Evolutionary conservation across 2,888 invertebrate genomes (phyloP).

Genomic region (Thereva nobilitata): DNA sequence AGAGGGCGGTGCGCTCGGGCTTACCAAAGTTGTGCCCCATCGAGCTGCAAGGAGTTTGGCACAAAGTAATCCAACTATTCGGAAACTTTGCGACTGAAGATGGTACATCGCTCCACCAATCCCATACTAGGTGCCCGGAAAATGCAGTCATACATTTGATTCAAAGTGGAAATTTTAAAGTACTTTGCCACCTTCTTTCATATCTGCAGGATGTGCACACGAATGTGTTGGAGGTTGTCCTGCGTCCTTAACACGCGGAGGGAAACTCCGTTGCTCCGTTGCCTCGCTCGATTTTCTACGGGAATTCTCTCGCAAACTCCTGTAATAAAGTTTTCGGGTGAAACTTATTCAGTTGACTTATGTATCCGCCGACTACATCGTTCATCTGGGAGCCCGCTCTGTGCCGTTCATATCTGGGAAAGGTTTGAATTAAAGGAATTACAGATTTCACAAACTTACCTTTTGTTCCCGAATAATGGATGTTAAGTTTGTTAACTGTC

Average conservation of each 20-base stretch:
- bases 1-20: background rate
- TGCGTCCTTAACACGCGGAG: background rate
- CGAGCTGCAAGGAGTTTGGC: too few relatives aligned
- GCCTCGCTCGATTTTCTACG: constrained; percentile 22
- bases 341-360: constrained; percentile 17
- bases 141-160: background rate
- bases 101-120: too few relatives aligned
- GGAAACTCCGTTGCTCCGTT: constrained; percentile 1
- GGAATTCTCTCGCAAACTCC: constrained; percentile 28
- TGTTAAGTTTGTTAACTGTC: too few relatives aligned
- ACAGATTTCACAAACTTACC: too few relatives aligned
- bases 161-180: background rate
- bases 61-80: too few relatives aligned
- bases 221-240: constrained; percentile 4
- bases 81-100: too few relatives aligned
- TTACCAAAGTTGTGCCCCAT: background rate
- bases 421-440: too few relatives aligned
- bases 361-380: background rate
- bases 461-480: too few relatives aligned
- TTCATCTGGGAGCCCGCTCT: background rate
- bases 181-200: constrained; percentile 1
- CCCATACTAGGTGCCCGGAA: too few relatives aligned
- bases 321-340: constrained; percentile 29
- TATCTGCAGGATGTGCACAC: constrained; percentile 16
- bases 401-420: background rate